Base-by-base conservation (phyloP, 2,888 invertebrate species). In the Kryphioiulus occultus region DNA sequence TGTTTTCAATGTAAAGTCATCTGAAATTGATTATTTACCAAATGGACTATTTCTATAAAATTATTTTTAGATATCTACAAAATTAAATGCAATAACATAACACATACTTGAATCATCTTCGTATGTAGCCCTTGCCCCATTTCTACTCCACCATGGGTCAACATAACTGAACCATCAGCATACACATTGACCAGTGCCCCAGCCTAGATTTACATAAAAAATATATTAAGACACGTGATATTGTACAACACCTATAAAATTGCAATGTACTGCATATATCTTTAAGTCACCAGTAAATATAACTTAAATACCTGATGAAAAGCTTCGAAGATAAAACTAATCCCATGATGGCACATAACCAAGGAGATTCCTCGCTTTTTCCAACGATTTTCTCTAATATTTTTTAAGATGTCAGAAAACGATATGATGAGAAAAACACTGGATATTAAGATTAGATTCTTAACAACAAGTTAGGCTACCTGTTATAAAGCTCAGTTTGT, bases 121-220 rank as follows among this genome's bases (percentile, higher is more conserved):
- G 97, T 99, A 91, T 98, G 96, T 5, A 99, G 93, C 0, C 99
- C 99, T 93, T 99, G 99, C 0, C 99, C 99, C 96, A 99, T 98
- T 93, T 99, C 99, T 12, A 96, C 95, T n/a, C 98, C 98, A 59
- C 92, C 93, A 91, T 97, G 98, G 0, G 95, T 95, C 30, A 99
- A 90, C 17, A 98, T 93, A 2, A 99, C 96, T 0, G 98, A 97
- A 0, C 98, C 98, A 90, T 94, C 93, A 12, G 93, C 93, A 91
- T 98, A 98, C n/a, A 98, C 94, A 82, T 96, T 94, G 0, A 99
- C 94, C 87, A 99, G 92, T 0, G 98, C 97, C 12, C 97, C 98
- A 1, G 95, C 95, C 92, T 93, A 89, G 35, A 35, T 35, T 35
- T 35, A 35, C 35, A 7, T 35, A 35, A 35, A 35, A 35, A 35